Base-by-base conservation (phyloP, 2,888 invertebrate genomes). In the Catotricha subobsoleta region DNA sequence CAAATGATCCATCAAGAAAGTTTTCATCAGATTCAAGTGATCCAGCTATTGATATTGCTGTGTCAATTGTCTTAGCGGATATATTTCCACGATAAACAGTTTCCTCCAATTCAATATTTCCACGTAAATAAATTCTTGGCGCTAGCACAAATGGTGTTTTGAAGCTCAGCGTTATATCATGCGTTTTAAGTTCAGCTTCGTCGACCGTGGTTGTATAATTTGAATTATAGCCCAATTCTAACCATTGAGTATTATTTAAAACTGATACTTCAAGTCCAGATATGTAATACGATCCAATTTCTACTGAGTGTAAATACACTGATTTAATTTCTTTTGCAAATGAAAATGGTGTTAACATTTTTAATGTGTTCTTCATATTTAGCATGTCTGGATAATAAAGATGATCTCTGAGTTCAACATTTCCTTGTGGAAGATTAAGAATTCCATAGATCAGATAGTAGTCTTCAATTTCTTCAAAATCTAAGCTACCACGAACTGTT, bases 1-100 rank as follows among this genome's bases (percentile, higher is more conserved):
- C 68, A 30, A 76, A 61, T 0, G 68, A 67, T 0, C 72, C 67
- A 48, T 79, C 74, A 10, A 79, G 57, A 50, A 74, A 74, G 3
- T 69, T 71, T 12, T 76, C 74, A 41, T 78, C 76, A 16, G 71
- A 54, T 70, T 72, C 54, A 41, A 55, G 59, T 39, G 20, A 62
- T 20, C 68, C 69, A 25, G 60, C 60, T 39, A 74, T 46, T 18
- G 68, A 65, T 39, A 73, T 57, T 43, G 56, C 54, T 39, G 68
- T 69, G 42, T 65, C 57, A 19, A 64, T 59, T 34, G 71, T 70
- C 43, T 53, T 60, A 25, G 69, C 56, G 12, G 62, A 59, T 40
- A 74, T 57, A 48, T 66, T 69, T 3, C 67, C 61, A 48, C 60
- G 65, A 50, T 68, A 67, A 34, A 65, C 54, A 51, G 64, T 68